A percentile compares a stretch with the other conserved stretches of the same genome.
Conservation (phyloP, 2,797 vertebrate species). For the Perodicticus potto region DNA sequence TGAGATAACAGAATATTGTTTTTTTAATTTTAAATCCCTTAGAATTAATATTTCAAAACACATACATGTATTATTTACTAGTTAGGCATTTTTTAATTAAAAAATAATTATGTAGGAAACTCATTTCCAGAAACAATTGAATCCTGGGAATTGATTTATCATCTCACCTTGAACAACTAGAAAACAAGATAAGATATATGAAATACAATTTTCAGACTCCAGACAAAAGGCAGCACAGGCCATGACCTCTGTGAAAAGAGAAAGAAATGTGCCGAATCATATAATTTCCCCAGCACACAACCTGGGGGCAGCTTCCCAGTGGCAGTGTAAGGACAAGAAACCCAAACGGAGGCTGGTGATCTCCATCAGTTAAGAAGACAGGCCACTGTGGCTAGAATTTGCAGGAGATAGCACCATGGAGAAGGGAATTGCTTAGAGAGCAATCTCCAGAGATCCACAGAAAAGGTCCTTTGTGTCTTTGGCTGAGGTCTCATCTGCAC, state of each 20-base stretch:
- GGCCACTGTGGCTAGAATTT: neutral
- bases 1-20: neutral
- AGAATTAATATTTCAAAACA: neutral
- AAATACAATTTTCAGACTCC: neutral
- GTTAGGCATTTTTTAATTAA: constrained; percentile 15
- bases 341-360: neutral
- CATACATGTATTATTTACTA: neutral
- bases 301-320: neutral
- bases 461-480: neutral
- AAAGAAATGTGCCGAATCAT: neutral
- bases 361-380: neutral
- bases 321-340: neutral
- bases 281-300: neutral
- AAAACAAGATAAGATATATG: neutral
- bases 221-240: neutral
- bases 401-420: neutral
- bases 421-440: neutral
- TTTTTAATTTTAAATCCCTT: neutral
- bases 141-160: neutral
- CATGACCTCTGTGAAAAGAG: neutral
- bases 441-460: neutral
- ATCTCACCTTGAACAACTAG: neutral
- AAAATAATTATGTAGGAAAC: neutral
- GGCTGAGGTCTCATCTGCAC: neutral
- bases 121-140: neutral